Conservation (phyloP, 2,113 vertebrate species). For the Hippocampus zosterae region DNA sequence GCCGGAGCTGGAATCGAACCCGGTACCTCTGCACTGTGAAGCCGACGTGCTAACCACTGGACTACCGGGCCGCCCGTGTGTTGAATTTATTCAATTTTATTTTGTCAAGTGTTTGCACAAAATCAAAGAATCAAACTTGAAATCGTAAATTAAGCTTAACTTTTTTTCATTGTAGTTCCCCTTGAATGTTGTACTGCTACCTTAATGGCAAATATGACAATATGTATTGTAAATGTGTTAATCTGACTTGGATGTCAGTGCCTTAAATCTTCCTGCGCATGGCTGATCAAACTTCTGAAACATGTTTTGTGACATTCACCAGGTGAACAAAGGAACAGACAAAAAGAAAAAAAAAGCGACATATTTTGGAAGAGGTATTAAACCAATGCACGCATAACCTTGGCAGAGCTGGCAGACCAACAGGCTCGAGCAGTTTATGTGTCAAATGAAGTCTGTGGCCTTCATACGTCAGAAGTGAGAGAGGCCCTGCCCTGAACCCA, state of each 20-base stretch:
- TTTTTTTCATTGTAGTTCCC: no score
- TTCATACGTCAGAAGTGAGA: conserved; percentile 8
- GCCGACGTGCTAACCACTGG: no score
- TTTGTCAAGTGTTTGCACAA: no score
- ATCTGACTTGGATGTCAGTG: not conserved
- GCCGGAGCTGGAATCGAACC: no score
- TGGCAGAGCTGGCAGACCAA: conserved; percentile 1
- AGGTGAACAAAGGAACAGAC: not conserved
- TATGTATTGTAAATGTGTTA: not conserved
- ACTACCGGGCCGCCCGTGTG: no score
- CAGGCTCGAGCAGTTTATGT: not conserved
- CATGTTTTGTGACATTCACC: not conserved
- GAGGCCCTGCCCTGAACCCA: conserved; percentile 5
- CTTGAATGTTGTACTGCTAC: not conserved
- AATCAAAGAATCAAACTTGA: no score
- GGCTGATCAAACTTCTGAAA: not conserved
- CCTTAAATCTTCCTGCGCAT: not conserved
- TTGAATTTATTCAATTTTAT: no score
- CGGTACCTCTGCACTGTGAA: no score
- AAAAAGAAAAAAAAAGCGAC: not conserved
- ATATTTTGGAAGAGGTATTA: not conserved
- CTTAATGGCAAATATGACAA: not conserved
- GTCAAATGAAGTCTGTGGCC: not conserved
- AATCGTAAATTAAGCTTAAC: no score
- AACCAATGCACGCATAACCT: not conserved